These are phyloP conservation scores for Spilarctia lutea DNA, from an alignment of 2,888 invertebrate species.

Conservation along the genomic window DNA sequence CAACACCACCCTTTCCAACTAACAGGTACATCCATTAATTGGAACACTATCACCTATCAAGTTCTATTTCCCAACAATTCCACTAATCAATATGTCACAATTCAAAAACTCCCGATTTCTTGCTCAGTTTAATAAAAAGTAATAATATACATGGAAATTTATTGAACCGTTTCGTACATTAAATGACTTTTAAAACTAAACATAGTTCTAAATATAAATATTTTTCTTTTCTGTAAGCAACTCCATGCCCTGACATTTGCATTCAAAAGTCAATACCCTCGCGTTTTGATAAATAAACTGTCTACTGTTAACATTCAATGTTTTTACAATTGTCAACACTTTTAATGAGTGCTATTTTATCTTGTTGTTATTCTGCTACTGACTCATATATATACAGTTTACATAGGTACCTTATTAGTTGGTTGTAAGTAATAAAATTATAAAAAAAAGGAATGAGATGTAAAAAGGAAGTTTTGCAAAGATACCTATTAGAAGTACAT, in stretches of 20 bases:
- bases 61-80: neutral
- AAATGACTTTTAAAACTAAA: neutral
- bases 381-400: neutral
- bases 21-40: neutral
- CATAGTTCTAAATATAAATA: neutral
- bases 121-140: too few relatives aligned
- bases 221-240: neutral
- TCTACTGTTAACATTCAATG: slow-evolving; percentile 18
- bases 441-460: too few relatives aligned
- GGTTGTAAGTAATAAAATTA: too few relatives aligned
- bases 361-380: neutral
- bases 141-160: too few relatives aligned
- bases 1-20: too few relatives aligned
- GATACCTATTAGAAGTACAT: neutral
- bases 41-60: too few relatives aligned
- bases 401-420: neutral
- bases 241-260: neutral
- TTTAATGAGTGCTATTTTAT: neutral
- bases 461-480: too few relatives aligned
- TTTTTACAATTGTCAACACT: neutral
- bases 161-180: neutral
- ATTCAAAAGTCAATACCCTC: slow-evolving; percentile 42
- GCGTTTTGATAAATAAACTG: slow-evolving; percentile 19
- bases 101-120: too few relatives aligned
- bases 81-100: neutral